These are phyloP conservation scores for Odocoileus hemionus DNA, from an alignment of 2,113 vertebrate species.

Conservation along the genomic window DNA sequence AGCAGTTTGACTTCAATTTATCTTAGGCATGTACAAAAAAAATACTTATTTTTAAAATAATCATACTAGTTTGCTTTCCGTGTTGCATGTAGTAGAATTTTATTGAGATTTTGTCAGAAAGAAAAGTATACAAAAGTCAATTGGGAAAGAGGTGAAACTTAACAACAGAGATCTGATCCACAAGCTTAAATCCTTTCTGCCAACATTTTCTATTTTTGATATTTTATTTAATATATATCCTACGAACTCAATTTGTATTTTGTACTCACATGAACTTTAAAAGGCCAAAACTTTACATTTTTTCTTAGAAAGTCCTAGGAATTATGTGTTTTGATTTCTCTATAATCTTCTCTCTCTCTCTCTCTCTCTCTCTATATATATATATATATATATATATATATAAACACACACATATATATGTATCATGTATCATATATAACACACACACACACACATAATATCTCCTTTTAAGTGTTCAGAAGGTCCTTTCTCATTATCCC, in stretches of 20 bases:
- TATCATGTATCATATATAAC: neutral
- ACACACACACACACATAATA: neutral
- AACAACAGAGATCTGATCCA: neutral
- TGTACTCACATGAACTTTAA: neutral
- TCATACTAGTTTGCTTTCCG: neutral
- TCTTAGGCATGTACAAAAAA: neutral
- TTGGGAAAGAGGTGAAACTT: neutral
- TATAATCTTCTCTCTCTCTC: neutral
- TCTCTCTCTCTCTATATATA: neutral
- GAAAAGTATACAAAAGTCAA: neutral
- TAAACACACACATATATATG: neutral
- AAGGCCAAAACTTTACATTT: neutral
- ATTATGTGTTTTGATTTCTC: neutral
- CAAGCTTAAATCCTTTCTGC: neutral
- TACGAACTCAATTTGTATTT: neutral
- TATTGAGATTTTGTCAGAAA: neutral
- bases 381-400: neutral
- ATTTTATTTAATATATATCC: neutral
- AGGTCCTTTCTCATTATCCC: neutral
- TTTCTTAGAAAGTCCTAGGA: neutral
- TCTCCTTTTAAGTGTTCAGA: neutral
- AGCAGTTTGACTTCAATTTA: neutral
- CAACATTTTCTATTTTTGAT: neutral
- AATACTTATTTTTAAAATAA: neutral
- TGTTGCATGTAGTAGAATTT: neutral